phyloP scores from a whole-genome alignment of 2,113 vertebrate species.

The Pholis gunnellus region DNA sequence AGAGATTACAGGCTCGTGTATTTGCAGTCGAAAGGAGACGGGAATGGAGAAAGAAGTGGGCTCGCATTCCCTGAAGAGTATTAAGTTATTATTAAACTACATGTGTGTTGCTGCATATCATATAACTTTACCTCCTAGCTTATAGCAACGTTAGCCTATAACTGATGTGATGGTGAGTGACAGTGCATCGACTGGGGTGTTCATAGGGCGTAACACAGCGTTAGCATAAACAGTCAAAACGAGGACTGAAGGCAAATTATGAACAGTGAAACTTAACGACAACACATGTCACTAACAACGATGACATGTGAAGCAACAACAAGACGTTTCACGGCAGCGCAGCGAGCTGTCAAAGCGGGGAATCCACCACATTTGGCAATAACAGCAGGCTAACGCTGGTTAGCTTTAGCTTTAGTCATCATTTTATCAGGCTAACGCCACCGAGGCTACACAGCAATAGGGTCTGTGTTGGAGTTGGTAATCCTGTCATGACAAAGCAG shows the following conservation, averaged over 20 bases:
- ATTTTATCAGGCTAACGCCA: constrained; percentile 75
- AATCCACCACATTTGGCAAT: constrained; percentile 20
- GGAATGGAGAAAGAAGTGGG: not conserved
- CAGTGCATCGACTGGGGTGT: constrained; percentile 49
- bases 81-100: not conserved
- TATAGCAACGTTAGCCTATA: constrained; percentile 5
- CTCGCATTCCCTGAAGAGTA: not conserved
- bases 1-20: not conserved
- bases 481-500: not conserved
- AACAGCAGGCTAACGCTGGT: constrained; percentile 51
- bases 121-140: not conserved
- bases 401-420: constrained; percentile 79
- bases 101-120: too few species aligned
- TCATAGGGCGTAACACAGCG: constrained; percentile 58
- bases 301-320: not conserved
- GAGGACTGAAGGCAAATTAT: constrained; percentile 3
- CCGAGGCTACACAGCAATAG: constrained; percentile 54
- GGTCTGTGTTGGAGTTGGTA: not conserved
- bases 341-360: constrained; percentile 46
- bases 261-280: not conserved
- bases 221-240: constrained; percentile 40
- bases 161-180: constrained; percentile 49
- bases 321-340: too few species aligned
- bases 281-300: not conserved
- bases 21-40: not conserved